phyloP scores from a whole-genome alignment of 1,140 invertebrate species.

The Sinella curviseta region DNA sequence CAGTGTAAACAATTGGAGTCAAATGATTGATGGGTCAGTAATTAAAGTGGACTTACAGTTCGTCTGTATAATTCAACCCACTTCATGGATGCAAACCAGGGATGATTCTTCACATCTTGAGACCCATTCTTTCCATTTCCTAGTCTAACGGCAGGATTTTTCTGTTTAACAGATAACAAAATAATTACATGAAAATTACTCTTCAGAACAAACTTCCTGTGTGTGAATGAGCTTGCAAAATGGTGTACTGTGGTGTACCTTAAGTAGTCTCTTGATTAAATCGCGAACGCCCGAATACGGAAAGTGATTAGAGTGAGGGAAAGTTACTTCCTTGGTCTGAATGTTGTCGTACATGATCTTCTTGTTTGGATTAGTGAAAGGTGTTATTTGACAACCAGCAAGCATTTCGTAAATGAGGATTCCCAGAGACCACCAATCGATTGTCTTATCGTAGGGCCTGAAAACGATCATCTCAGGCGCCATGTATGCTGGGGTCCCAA shows the following conservation, averaged over 20 bases:
- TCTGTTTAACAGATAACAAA: not conserved
- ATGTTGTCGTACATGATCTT: not conserved
- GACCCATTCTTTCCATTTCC: conserved; percentile 6
- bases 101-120: not conserved
- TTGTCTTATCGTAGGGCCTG: conserved; percentile 68
- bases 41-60: not conserved
- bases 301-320: not conserved
- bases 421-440: conserved; percentile 67
- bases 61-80: not conserved
- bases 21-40: not conserved
- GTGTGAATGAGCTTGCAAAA: no score
- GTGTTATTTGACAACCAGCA: conserved; percentile 52
- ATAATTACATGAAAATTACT: not conserved
- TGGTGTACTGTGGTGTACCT: not conserved
- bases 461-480: conserved; percentile 66
- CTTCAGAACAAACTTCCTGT: not conserved
- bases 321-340: not conserved
- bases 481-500: conserved; percentile 65
- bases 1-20: no score
- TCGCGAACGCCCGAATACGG: not conserved
- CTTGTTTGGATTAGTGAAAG: conserved; percentile 52
- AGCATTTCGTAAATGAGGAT: conserved; percentile 59
- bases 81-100: conserved; percentile 1
- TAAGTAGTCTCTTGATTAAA: conserved; percentile 11
- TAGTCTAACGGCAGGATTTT: not conserved